These are phyloP conservation scores for Idris sp. DNA, from an alignment of 1,140 invertebrate genomes.

Conservation along the genomic window DNA sequence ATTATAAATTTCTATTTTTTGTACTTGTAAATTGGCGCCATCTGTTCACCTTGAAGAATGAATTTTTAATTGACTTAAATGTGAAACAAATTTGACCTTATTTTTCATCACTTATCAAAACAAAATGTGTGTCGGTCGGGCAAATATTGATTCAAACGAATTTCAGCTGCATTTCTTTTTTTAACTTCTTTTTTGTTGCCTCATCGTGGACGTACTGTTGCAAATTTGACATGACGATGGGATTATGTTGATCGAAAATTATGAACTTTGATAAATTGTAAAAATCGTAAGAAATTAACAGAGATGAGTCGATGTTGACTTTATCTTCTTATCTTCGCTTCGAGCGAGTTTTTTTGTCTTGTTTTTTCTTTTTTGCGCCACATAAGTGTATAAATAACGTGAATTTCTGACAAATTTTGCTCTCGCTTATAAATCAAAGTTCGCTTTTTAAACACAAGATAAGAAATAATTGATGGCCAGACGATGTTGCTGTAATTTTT, in stretches of 20 bases:
- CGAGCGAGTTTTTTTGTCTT: slow-evolving; percentile 29
- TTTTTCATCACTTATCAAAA: slow-evolving; percentile 47
- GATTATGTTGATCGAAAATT: slow-evolving; percentile 25
- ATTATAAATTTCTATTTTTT: neutral
- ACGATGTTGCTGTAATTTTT: neutral
- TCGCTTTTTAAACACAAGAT: slow-evolving; percentile 4
- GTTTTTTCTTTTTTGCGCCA: slow-evolving; percentile 9
- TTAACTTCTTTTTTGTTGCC: neutral
- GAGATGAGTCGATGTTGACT: slow-evolving; percentile 18
- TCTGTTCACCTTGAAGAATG: too few species aligned
- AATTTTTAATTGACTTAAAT: slow-evolving; percentile 29
- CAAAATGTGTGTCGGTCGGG: slow-evolving; percentile 25
- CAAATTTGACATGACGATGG: too few species aligned
- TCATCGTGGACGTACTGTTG: too few species aligned
- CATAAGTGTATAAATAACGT: slow-evolving; percentile 24
- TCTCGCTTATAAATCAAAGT: slow-evolving; percentile 16
- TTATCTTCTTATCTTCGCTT: slow-evolving; percentile 57
- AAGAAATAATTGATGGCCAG: neutral
- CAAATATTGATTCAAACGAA: slow-evolving; percentile 51
- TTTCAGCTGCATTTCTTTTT: slow-evolving; percentile 49
- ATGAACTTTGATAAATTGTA: slow-evolving; percentile 40
- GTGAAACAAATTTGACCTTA: slow-evolving; percentile 38
- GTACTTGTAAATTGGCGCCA: too few species aligned
- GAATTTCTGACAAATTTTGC: slow-evolving; percentile 13
- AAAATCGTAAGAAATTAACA: slow-evolving; percentile 10